These are phyloP conservation scores for Hemibagrus guttatus DNA, from an alignment of 2,797 vertebrate species.

Conservation along the genomic window DNA sequence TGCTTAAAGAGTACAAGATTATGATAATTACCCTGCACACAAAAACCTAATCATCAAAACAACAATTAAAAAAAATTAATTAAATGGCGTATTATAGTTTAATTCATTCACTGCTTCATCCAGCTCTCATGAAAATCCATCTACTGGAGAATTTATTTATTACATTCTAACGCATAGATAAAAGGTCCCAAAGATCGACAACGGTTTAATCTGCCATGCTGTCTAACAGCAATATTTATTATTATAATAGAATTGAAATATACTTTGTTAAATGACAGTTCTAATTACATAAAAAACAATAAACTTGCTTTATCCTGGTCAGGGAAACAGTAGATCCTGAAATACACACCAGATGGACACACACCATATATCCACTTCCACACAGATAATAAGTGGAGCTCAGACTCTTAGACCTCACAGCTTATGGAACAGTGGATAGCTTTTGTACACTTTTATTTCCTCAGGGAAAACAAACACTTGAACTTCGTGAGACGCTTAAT, in stretches of 20 bases:
- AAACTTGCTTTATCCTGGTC: background rate
- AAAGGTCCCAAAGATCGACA: background rate
- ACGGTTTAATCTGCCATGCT: background rate
- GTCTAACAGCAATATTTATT: background rate
- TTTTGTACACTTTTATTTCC: background rate
- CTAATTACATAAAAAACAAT: background rate
- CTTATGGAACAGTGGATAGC: background rate
- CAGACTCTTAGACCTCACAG: background rate
- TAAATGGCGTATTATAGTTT: background rate
- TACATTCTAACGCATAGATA: slow-evolving; percentile 18
- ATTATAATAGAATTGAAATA: background rate
- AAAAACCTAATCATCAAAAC: background rate
- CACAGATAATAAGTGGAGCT: background rate
- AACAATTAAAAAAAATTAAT: background rate
- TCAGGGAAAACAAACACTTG: background rate
- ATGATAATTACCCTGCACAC: slow-evolving; percentile 8
- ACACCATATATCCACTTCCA: background rate
- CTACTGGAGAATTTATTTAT: slow-evolving; percentile 45
- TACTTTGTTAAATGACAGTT: background rate
- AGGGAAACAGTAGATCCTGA: background rate
- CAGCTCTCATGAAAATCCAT: slow-evolving; percentile 16
- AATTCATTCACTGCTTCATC: slow-evolving; percentile 10
- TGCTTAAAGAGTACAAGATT: background rate
- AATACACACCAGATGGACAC: background rate
- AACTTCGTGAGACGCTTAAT: background rate